phyloP scores from a whole-genome alignment of 2,113 vertebrate genomes.

The Manacus vitellinus region DNA sequence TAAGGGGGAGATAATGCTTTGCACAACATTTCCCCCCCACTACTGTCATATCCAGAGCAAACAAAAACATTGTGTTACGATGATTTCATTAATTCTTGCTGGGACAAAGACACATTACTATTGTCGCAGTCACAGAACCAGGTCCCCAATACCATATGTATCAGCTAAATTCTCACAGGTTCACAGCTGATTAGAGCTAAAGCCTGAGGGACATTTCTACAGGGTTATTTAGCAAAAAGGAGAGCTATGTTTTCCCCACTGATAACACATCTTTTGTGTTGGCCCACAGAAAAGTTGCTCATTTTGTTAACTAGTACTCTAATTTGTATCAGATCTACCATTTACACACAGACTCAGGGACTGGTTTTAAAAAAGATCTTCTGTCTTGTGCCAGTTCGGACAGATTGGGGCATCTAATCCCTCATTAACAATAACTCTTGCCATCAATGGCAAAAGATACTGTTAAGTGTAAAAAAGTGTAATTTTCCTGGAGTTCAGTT shows the following conservation, averaged over 20 bases:
- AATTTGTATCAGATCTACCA: background rate
- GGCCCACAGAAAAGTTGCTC: background rate
- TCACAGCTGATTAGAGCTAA: background rate
- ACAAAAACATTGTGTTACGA: background rate
- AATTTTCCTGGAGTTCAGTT: background rate
- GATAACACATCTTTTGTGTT: background rate
- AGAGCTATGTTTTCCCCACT: background rate
- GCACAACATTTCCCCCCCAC: background rate
- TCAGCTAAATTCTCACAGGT: background rate
- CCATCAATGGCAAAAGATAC: background rate
- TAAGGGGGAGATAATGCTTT: background rate
- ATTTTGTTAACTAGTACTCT: background rate
- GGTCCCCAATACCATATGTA: background rate
- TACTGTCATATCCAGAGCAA: background rate
- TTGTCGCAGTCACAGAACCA: background rate
- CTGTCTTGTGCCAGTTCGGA: background rate
- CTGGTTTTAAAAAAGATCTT: background rate
- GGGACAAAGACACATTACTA: background rate
- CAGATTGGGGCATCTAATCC: background rate
- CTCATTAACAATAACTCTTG: background rate
- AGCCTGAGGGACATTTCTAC: background rate
- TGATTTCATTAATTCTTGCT: background rate
- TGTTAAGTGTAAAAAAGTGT: background rate
- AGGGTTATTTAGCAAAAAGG: background rate
- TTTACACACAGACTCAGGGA: background rate